phyloP scores from a whole-genome alignment of 2,797 vertebrate species.

The Anabas testudineus region DNA sequence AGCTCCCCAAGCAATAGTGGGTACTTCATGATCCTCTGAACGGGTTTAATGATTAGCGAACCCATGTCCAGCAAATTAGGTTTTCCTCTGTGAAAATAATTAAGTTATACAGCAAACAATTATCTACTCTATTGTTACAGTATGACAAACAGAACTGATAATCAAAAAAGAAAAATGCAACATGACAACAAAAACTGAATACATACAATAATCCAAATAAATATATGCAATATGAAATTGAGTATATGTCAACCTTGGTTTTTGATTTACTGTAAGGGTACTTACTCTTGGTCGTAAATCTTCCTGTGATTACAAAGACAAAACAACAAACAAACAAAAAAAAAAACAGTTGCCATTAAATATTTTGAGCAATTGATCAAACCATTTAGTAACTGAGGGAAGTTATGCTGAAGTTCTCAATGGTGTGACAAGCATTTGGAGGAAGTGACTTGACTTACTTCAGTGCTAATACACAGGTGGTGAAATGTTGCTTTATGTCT shows the following conservation, averaged over 20 bases:
- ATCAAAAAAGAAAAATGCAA: conserved; percentile 2
- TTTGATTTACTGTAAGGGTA: conserved; percentile 54
- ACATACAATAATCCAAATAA: neutral
- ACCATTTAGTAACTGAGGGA: neutral
- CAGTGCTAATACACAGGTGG: conserved; percentile 88
- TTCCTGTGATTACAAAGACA: conserved; percentile 84
- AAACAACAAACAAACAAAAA: no score
- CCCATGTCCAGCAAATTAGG: conserved; percentile 94
- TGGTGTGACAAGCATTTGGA: neutral
- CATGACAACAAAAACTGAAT: neutral
- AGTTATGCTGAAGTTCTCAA: neutral
- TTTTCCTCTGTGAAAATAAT: conserved; percentile 86
- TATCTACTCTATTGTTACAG: neutral
- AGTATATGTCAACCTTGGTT: neutral
- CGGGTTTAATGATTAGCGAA: conserved; percentile 95
- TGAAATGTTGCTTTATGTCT: conserved; percentile 91
- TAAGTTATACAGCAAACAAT: neutral
- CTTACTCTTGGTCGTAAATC: conserved; percentile 95
- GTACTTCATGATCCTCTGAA: conserved; percentile 98
- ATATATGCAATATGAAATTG: neutral
- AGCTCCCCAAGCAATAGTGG: conserved; percentile 92
- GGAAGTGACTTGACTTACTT: conserved; percentile 86
- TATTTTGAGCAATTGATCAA: neutral
- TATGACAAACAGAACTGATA: neutral
- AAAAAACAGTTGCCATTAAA: conserved; percentile 16